Base-by-base conservation (phyloP, 2,113 vertebrate species). In the Halcyon senegalensis region DNA sequence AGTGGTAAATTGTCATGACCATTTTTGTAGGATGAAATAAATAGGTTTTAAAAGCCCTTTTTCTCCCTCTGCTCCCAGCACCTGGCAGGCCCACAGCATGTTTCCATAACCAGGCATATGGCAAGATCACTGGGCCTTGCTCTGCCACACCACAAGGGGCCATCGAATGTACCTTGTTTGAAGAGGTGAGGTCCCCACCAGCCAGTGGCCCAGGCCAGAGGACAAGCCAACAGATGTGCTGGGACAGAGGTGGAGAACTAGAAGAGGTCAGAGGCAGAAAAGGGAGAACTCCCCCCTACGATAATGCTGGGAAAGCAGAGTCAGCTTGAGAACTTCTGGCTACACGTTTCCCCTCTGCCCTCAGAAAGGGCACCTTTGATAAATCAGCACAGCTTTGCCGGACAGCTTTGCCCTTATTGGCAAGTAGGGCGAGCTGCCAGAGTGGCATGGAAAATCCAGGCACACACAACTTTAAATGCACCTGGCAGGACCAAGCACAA, bases 291-390 rank as follows among this genome's bases (percentile, higher is more conserved):
- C 24, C 13, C 21, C 18, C 9, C 5, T 9, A 13, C 4, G 7
- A n/a, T 56, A 67, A 33, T 16, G 5, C 31, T 60, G 39, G 75
- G 63, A 19, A 82, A 72, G 43, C 1, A 0, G 51, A 87, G 64
- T 30, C 55, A 41, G 23, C n/a, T 16, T 30, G 25, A 69, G 53
- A 87, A 24, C 67, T 89, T 95, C 2, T 5, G 25, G 48, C n/a
- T 48, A 17, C 13, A 2, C 1, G 5, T 4, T 37, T 46, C 7
- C 9, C 37, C 39, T 37, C 27, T 10, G 5, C 13, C n/a, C 13
- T 15, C 72, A 31, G 19, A 39, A 46, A 30, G 39, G 43, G 3
- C 30, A 60, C 35, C 10, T 46, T 31, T 80, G 56, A 30, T 84
- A n/a, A 19, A 70, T 74, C 82, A 75, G 93, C 86, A 69, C 25